Percentiles rank a stretch among this genome's conserved stretches.
Conservation (phyloP, 2,888 invertebrate species). For the Mamestra brassicae region DNA sequence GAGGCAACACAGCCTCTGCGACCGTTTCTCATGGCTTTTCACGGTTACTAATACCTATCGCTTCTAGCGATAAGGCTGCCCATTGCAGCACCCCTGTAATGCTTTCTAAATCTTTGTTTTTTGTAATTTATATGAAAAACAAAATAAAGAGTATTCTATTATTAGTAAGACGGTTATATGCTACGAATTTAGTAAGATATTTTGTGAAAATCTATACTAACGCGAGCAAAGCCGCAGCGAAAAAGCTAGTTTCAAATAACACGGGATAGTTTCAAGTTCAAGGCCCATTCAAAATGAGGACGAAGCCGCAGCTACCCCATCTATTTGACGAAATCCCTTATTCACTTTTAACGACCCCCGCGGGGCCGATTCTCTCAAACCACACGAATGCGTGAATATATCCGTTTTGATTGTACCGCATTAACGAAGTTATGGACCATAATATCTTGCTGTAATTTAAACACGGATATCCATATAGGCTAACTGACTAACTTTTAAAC, state of each 20-base stretch:
- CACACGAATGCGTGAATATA: slow-evolving; percentile 4
- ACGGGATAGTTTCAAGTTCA: not conserved
- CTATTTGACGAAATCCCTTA: slow-evolving; percentile 20
- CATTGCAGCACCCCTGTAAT: too few species aligned
- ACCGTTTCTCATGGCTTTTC: too few species aligned
- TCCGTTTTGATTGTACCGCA: slow-evolving; percentile 28
- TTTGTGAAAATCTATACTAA: too few species aligned
- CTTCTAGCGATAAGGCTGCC: too few species aligned
- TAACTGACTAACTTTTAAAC: not conserved
- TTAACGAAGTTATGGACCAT: slow-evolving; percentile 33
- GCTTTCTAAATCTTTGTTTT: too few species aligned
- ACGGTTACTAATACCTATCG: too few species aligned
- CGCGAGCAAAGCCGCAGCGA: too few species aligned
- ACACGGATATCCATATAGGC: not conserved
- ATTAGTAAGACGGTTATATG: too few species aligned
- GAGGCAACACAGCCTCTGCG: too few species aligned
- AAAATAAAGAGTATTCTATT: too few species aligned
- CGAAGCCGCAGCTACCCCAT: not conserved
- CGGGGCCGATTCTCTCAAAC: slow-evolving; percentile 7
- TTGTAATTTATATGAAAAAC: too few species aligned
- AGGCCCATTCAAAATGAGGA: not conserved
- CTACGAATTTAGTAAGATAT: too few species aligned
- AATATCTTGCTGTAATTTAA: not conserved
- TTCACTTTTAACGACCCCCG: slow-evolving; percentile 27
- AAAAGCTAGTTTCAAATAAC: not conserved